Conservation (phyloP, 2,797 vertebrate species). For the Malacoraja senta region DNA sequence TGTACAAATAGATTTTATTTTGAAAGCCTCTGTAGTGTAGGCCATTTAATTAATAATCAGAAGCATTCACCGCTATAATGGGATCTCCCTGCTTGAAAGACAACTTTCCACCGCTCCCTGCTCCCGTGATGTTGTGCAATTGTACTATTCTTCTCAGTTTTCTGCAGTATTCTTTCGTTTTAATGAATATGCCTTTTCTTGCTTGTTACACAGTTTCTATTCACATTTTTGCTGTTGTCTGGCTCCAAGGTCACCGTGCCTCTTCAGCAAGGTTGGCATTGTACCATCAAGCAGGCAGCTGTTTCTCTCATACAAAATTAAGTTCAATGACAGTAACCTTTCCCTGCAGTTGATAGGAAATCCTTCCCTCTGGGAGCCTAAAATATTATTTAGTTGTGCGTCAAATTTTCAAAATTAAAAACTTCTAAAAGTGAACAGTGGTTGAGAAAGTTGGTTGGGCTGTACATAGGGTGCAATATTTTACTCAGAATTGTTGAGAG, state of each 20-base stretch:
- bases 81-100: background rate
- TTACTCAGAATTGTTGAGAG: background rate
- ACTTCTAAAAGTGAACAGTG: background rate
- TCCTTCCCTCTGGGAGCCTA: background rate
- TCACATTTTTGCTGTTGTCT: background rate
- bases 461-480: too few relatives aligned
- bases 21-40: background rate
- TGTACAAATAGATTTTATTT: background rate
- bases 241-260: background rate
- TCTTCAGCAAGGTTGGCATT: background rate
- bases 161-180: background rate
- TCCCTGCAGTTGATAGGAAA: slow-evolving; percentile 13
- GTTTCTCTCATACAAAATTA: slow-evolving; percentile 28
- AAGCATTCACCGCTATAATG: background rate
- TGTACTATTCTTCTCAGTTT: background rate
- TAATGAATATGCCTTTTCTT: background rate
- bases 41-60: slow-evolving; percentile 17
- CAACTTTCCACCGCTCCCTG: background rate
- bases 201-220: background rate
- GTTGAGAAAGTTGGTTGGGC: background rate
- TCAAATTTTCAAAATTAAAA: background rate
- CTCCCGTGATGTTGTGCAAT: background rate
- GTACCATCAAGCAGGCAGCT: background rate
- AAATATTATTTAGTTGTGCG: background rate
- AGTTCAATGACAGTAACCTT: slow-evolving; percentile 20